phyloP scores from a whole-genome alignment of 2,797 vertebrate species.

The Cossypha dichroa region DNA sequence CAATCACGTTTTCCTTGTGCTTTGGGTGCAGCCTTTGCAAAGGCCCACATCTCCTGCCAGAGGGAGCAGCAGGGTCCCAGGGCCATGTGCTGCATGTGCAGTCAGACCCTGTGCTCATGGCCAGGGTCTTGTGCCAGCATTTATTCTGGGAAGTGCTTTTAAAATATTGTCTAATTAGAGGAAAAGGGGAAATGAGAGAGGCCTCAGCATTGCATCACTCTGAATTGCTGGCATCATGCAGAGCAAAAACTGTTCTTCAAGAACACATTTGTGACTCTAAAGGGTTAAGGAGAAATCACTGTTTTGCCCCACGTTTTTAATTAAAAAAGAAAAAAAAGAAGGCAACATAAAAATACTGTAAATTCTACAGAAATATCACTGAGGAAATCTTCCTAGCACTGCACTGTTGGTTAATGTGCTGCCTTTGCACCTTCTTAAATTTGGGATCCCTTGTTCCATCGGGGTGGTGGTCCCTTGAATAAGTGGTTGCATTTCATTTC shows the following conservation, averaged over 20 bases:
- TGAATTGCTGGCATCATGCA: background rate
- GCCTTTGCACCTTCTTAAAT: background rate
- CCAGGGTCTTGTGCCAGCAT: background rate
- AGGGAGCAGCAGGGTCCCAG: background rate
- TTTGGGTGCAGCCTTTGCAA: background rate
- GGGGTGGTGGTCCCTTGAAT: background rate
- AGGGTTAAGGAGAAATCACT: background rate
- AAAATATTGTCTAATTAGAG: background rate
- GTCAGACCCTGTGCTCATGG: background rate
- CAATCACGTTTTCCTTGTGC: background rate
- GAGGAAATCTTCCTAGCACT: background rate
- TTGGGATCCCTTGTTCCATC: background rate
- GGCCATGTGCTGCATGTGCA: background rate
- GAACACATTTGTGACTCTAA: background rate
- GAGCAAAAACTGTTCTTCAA: background rate
- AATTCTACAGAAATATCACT: background rate
- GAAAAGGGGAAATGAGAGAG: background rate
- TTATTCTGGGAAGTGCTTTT: background rate
- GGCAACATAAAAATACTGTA: background rate
- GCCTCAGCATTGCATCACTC: background rate
- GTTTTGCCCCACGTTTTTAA: background rate
- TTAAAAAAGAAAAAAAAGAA: background rate
- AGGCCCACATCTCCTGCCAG: background rate
- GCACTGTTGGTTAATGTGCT: background rate
- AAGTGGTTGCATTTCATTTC: accelerated